Conservation (phyloP, 2,113 vertebrate species). For the Neodontobutis hainanensis region DNA sequence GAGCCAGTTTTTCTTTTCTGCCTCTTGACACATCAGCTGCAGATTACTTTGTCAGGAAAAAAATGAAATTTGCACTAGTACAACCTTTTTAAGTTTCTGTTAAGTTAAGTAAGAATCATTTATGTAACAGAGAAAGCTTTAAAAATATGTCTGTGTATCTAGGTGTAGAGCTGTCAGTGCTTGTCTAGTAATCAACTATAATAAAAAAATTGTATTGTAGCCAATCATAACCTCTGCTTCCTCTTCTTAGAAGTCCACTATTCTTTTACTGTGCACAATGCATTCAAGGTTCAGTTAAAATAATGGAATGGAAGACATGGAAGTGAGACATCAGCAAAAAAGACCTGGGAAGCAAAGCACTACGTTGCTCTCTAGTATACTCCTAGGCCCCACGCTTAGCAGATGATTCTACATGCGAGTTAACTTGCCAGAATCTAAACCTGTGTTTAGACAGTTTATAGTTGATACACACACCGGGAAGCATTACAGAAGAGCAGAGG, state of each 20-base stretch:
- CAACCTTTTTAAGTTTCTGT: too few species aligned
- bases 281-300: not conserved
- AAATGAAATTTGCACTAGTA: too few species aligned
- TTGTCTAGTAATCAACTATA: not conserved
- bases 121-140: not conserved
- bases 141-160: not conserved
- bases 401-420: constrained; percentile 43
- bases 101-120: not conserved
- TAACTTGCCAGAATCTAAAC: constrained; percentile 9
- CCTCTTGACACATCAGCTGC: too few species aligned
- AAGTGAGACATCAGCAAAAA: not conserved
- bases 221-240: not conserved
- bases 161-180: not conserved
- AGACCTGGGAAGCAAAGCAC: constrained; percentile 4
- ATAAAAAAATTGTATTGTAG: constrained; percentile 1
- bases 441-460: not conserved
- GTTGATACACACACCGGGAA: not conserved
- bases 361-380: constrained; percentile 1
- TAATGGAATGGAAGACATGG: not conserved
- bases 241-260: not conserved
- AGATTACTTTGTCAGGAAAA: too few species aligned
- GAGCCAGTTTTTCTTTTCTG: too few species aligned
- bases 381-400: constrained; percentile 64
- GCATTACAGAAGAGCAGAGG: constrained; percentile 20
- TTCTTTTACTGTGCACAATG: not conserved